phyloP scores from a whole-genome alignment of 2,888 invertebrate species.

The Tetrapedia diversipes region DNA sequence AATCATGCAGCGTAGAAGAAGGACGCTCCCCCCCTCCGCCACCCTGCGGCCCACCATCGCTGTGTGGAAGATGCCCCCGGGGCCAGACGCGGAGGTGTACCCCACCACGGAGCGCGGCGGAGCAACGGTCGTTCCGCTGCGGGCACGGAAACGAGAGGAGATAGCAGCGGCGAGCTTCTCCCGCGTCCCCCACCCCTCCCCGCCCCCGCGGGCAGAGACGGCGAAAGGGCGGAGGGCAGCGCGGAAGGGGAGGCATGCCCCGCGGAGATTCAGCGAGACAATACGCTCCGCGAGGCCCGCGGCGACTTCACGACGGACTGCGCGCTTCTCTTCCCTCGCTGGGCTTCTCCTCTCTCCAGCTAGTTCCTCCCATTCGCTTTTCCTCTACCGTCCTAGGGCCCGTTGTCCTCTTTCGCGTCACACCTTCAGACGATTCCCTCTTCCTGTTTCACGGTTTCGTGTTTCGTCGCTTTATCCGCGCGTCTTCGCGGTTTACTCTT shows the following conservation, averaged over 20 bases:
- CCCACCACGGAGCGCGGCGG: constrained; percentile 64
- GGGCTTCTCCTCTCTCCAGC: constrained; percentile 15
- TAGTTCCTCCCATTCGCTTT: constrained; percentile 3
- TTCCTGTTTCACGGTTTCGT: constrained; percentile 2
- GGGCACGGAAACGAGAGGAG: constrained; percentile 78
- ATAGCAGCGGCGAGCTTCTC: constrained; percentile 75
- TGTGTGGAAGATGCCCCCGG: constrained; percentile 63
- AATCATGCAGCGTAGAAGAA: constrained; percentile 75
- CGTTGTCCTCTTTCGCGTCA: constrained; percentile 1
- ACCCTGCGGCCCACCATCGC: constrained; percentile 50
- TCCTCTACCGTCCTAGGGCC: constrained; percentile 2
- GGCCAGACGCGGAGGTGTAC: constrained; percentile 65
- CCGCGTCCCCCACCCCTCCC: constrained; percentile 54
- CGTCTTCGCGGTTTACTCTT: background rate
- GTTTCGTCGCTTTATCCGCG: constrained; percentile 17
- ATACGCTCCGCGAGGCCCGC: constrained; percentile 72
- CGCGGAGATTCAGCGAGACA: constrained; percentile 72
- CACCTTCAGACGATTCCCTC: constrained; percentile 1
- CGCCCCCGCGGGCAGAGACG: constrained; percentile 18
- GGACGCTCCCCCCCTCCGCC: constrained; percentile 59
- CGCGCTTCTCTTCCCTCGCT: constrained; percentile 51
- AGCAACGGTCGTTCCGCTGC: constrained; percentile 71
- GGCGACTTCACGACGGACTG: constrained; percentile 71
- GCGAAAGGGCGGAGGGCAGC: constrained; percentile 37
- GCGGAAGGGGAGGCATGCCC: constrained; percentile 38